These are phyloP conservation scores for Sebastes schlegelii DNA, from an alignment of 2,113 vertebrate genomes.

Conservation along the genomic window DNA sequence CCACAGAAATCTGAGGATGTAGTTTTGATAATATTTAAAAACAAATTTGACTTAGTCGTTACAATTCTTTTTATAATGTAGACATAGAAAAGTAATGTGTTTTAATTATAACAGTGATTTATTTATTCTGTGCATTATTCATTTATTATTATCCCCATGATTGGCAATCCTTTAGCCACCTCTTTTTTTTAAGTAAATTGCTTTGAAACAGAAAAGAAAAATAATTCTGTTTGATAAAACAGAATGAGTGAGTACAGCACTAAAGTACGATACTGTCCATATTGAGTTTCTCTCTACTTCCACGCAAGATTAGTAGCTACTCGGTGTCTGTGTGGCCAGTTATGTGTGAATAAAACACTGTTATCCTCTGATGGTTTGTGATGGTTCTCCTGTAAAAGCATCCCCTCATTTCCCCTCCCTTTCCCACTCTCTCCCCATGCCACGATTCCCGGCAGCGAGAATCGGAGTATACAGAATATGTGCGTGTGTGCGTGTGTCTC, in stretches of 20 bases:
- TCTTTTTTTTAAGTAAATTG: background rate
- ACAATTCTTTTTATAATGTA: background rate
- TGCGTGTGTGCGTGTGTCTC: constrained; percentile 36
- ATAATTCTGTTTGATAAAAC: constrained; percentile 23
- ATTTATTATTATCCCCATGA: background rate
- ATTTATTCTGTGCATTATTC: background rate
- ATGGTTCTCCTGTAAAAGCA: constrained; percentile 63
- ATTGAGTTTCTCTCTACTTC: constrained; percentile 42
- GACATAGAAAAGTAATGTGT: background rate
- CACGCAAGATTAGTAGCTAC: background rate
- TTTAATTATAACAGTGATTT: background rate
- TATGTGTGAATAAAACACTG: constrained; percentile 56
- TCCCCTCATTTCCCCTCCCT: constrained; percentile 58
- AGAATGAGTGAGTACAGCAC: constrained; percentile 27
- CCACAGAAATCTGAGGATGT: background rate
- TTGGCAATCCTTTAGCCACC: background rate
- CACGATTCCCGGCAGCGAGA: constrained; percentile 70
- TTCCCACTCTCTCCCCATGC: constrained; percentile 55
- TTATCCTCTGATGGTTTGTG: constrained; percentile 62
- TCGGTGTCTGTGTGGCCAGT: constrained; percentile 22
- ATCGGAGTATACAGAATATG: constrained; percentile 35
- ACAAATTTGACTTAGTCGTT: background rate
- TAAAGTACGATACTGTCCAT: constrained; percentile 1
- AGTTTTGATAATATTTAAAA: background rate
- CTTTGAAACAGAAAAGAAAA: constrained; percentile 14